These are phyloP conservation scores for Neoarius graeffei DNA, from an alignment of 2,113 vertebrate genomes.

Conservation along the genomic window DNA sequence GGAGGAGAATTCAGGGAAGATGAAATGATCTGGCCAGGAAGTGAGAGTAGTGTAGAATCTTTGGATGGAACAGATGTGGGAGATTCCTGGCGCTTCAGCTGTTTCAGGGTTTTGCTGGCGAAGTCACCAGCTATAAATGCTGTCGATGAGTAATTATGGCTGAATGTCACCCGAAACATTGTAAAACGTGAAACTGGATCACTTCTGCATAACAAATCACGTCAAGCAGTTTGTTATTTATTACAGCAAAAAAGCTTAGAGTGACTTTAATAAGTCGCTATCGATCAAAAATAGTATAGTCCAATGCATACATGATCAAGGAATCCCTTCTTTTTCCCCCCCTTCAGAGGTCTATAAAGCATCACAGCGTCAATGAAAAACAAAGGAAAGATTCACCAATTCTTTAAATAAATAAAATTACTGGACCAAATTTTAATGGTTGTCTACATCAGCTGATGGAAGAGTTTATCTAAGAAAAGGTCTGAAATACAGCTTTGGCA, in stretches of 20 bases:
- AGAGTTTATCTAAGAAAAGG: too few species aligned
- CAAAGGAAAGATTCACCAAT: too few species aligned
- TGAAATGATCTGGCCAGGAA: slow-evolving; percentile 56
- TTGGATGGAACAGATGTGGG: not conserved
- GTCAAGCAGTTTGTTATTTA: not conserved
- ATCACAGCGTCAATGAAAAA: not conserved
- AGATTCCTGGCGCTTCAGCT: not conserved
- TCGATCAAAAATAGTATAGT: not conserved
- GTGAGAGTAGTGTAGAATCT: slow-evolving; percentile 28
- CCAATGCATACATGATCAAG: not conserved
- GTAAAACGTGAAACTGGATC: not conserved
- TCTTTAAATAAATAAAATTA: too few species aligned
- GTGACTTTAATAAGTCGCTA: not conserved
- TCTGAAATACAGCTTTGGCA: too few species aligned
- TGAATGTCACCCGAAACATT: too few species aligned
- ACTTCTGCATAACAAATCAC: not conserved
- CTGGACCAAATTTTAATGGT: too few species aligned
- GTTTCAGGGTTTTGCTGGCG: not conserved
- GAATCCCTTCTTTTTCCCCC: not conserved
- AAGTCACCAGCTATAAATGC: not conserved
- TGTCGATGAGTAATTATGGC: not conserved
- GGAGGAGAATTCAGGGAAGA: slow-evolving; percentile 53
- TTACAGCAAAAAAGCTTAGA: not conserved
- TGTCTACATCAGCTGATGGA: not conserved
- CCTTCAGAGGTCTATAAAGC: not conserved